These are phyloP conservation scores for Brachionus rotundiformis DNA, from an alignment of 1,140 invertebrate species.

Conservation along the genomic window DNA sequence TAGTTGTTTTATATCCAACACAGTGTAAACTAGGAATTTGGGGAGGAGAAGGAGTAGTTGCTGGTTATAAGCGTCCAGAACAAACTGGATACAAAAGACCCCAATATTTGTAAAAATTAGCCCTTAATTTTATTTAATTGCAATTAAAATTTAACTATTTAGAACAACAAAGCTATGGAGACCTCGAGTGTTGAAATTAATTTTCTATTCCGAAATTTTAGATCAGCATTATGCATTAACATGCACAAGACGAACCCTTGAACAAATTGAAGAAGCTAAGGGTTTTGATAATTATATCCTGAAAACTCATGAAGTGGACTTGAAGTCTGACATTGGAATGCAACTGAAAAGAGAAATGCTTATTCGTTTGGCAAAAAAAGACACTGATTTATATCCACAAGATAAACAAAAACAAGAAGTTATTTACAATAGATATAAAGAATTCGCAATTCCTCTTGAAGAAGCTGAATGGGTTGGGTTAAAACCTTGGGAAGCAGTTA, in stretches of 20 bases:
- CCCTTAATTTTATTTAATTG: neutral
- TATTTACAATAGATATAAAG: slow-evolving; percentile 78
- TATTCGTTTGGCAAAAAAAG: slow-evolving; percentile 56
- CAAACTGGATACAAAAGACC: slow-evolving; percentile 51
- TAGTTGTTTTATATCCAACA: slow-evolving; percentile 75
- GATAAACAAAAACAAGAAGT: slow-evolving; percentile 73
- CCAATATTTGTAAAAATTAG: slow-evolving; percentile 51
- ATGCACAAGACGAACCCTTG: slow-evolving; percentile 78
- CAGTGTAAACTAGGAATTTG: slow-evolving; percentile 84
- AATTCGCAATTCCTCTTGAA: slow-evolving; percentile 72
- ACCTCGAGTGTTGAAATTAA: slow-evolving; percentile 74
- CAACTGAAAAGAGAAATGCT: slow-evolving; percentile 81
- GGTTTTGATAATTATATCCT: slow-evolving; percentile 94
- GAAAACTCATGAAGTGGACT: slow-evolving; percentile 80
- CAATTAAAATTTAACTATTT: slow-evolving; percentile 29
- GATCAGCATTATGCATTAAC: slow-evolving; percentile 77
- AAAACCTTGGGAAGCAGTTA: slow-evolving; percentile 50
- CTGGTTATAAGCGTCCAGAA: slow-evolving; percentile 72
- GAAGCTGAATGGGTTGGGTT: slow-evolving; percentile 53
- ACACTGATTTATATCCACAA: slow-evolving; percentile 68
- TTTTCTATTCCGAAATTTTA: slow-evolving; percentile 90
- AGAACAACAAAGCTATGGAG: slow-evolving; percentile 78
- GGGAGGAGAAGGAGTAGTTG: slow-evolving; percentile 91
- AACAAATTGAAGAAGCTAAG: slow-evolving; percentile 82
- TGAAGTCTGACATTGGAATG: slow-evolving; percentile 78